These are phyloP conservation scores for Hemichromis elongatus DNA, from an alignment of 2,113 vertebrate genomes.

Conservation along the genomic window DNA sequence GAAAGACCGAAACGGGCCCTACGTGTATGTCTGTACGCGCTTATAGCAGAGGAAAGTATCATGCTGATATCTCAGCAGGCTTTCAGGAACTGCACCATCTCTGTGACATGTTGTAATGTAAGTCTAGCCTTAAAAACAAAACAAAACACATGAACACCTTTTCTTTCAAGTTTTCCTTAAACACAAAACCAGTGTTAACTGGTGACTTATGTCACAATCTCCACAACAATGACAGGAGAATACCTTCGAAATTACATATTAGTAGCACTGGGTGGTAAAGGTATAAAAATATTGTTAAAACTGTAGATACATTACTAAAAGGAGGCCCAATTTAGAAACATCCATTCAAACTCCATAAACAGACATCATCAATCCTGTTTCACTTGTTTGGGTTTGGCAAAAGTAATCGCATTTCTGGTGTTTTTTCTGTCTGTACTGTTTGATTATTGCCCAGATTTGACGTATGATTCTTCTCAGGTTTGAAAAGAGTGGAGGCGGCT, in stretches of 20 bases:
- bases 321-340: not conserved
- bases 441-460: not conserved
- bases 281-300: not conserved
- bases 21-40: not conserved
- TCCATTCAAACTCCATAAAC: not conserved
- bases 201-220: not conserved
- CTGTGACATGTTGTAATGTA: conserved; percentile 4
- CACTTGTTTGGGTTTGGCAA: not conserved
- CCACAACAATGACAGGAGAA: not conserved
- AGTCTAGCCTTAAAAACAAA: conserved; percentile 8
- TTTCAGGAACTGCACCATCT: not conserved
- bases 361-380: not conserved
- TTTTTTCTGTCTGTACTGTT: not conserved
- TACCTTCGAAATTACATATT: not conserved
- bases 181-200: not conserved
- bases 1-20: not conserved
- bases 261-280: not conserved
- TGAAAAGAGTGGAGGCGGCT: not conserved
- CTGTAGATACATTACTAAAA: not conserved
- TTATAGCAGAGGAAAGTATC: not conserved
- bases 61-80: conserved; percentile 1
- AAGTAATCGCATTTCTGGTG: not conserved
- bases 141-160: not conserved
- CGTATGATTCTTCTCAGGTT: not conserved
- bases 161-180: not conserved